A percentile compares a stretch with the other conserved stretches of the same genome.
Evolutionary conservation across 2,113 vertebrate genomes (phyloP).

Genomic region (Pelusios castaneus): DNA sequence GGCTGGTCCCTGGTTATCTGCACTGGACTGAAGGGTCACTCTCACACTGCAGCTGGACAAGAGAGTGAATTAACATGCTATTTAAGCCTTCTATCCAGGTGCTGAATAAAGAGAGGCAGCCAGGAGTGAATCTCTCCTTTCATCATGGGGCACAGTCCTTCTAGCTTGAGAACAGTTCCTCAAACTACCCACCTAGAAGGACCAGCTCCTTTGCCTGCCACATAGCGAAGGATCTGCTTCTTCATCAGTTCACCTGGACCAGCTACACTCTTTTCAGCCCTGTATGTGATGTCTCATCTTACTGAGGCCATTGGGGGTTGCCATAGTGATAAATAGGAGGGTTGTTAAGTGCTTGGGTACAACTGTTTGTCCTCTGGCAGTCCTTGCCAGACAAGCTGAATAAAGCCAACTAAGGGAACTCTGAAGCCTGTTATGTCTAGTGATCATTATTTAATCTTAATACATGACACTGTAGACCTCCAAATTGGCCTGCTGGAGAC

Average conservation of each 20-base stretch:
- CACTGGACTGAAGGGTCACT: fast-evolving
- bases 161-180: not conserved
- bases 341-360: too few relatives aligned
- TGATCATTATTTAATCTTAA: too few relatives aligned
- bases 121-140: not conserved
- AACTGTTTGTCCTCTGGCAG: too few relatives aligned
- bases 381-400: too few relatives aligned
- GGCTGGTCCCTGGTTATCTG: not conserved
- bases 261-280: constrained; percentile 36
- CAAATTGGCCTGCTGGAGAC: not conserved
- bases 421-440: too few relatives aligned
- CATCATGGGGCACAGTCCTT: not conserved
- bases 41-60: constrained; percentile 41
- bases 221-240: not conserved
- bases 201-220: constrained; percentile 26
- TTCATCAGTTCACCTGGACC: not conserved
- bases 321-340: too few relatives aligned
- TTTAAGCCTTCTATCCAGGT: not conserved
- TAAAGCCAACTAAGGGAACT: too few relatives aligned
- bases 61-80: constrained; percentile 29
- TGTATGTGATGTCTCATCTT: too few relatives aligned
- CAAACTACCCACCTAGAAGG: not conserved
- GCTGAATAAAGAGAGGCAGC: constrained; percentile 34
- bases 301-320: too few relatives aligned
- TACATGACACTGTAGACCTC: too few relatives aligned